Conservation (phyloP, 2,797 vertebrate species). For the Myiothlypis chrysogaster region DNA sequence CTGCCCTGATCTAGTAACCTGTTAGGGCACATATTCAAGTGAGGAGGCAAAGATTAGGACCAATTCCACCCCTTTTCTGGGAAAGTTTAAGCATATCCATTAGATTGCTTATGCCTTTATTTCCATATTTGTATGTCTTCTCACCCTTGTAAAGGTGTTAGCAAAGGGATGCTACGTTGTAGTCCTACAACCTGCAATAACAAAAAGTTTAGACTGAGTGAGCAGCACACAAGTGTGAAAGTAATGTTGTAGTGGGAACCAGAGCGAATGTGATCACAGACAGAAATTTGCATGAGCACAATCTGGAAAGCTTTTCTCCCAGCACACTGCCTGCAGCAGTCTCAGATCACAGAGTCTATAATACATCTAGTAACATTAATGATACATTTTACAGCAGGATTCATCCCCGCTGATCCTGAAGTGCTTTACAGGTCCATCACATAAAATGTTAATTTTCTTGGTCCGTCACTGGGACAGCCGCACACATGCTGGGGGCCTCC, state of each 20-base stretch:
- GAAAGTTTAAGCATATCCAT: neutral
- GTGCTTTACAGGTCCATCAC: neutral
- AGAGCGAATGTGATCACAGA: constrained; percentile 58
- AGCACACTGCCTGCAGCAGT: constrained; percentile 40
- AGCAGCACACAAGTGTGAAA: constrained; percentile 57
- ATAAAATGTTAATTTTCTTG: neutral
- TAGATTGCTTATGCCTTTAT: neutral
- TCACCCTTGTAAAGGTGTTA: constrained; percentile 43
- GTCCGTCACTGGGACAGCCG: neutral
- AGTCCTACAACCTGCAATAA: constrained; percentile 51
- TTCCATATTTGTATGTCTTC: constrained; percentile 29
- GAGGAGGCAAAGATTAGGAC: neutral
- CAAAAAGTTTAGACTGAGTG: constrained; percentile 58
- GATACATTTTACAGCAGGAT: neutral
- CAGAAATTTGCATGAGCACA: constrained; percentile 61
- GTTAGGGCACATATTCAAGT: neutral
- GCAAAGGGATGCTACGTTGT: constrained; percentile 43
- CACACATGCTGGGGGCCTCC: fast-evolving
- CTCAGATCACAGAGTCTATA: constrained; percentile 22
- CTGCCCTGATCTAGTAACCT: neutral
- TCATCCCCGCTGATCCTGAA: neutral
- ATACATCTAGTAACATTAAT: neutral
- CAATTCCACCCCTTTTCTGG: neutral
- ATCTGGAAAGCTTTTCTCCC: constrained; percentile 56
- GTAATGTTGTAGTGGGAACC: constrained; percentile 56